Conservation (phyloP, 1,140 invertebrate genomes). For the Notospermus geniculatus region DNA sequence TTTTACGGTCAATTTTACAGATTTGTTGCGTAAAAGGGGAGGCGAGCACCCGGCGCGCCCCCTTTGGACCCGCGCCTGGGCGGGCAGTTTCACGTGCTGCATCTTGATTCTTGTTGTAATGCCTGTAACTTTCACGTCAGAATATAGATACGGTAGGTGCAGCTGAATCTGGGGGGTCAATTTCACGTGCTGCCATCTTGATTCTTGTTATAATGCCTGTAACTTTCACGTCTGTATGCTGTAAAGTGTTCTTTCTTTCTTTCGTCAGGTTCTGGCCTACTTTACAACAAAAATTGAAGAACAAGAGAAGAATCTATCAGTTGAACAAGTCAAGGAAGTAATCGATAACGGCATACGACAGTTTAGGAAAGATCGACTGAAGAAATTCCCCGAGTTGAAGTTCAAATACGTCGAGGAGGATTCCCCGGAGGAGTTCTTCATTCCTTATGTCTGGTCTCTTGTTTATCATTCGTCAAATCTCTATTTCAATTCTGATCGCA, state of each 20-base stretch:
- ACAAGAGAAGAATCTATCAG: slow-evolving; percentile 69
- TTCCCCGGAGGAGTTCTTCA: slow-evolving; percentile 97
- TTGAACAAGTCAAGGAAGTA: slow-evolving; percentile 77
- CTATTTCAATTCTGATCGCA: slow-evolving; percentile 52
- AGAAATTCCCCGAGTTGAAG: slow-evolving; percentile 98
- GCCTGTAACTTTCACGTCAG: too few species aligned
- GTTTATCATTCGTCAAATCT: slow-evolving; percentile 57
- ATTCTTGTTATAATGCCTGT: too few species aligned
- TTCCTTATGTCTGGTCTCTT: slow-evolving; percentile 97
- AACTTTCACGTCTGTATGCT: too few species aligned
- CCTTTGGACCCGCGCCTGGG: too few species aligned
- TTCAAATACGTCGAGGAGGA: slow-evolving; percentile 99
- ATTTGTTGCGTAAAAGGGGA: too few species aligned
- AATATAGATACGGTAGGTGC: too few species aligned
- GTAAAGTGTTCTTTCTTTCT: slow-evolving; percentile 7
- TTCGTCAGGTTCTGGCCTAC: slow-evolving; percentile 78
- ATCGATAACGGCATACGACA: slow-evolving; percentile 83
- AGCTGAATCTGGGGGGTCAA: too few species aligned
- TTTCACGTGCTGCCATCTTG: too few species aligned
- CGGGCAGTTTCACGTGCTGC: too few species aligned
- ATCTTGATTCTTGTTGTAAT: too few species aligned
- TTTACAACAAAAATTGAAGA: slow-evolving; percentile 78
- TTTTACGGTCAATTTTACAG: too few species aligned
- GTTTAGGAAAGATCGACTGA: slow-evolving; percentile 77
- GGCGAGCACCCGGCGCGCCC: too few species aligned